Percentiles rank a stretch among this genome's conserved stretches.
phyloP scores from a whole-genome alignment of 1,140 invertebrate species.

The Trichonephila clavata region DNA sequence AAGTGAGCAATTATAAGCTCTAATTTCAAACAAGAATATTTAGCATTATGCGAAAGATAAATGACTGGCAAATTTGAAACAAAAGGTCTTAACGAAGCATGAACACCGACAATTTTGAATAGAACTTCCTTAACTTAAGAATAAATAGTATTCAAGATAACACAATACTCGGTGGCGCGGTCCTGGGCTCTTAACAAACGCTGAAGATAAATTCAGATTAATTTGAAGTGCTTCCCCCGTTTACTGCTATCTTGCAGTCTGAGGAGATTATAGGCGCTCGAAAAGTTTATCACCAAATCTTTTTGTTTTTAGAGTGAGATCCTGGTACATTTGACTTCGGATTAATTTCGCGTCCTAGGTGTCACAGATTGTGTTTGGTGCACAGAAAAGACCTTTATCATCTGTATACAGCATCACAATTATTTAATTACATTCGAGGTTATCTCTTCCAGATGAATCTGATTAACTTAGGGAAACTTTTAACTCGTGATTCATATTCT shows the following conservation, averaged over 20 bases:
- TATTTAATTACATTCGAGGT: constrained; percentile 69
- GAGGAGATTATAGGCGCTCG: neutral
- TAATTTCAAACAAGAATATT: no score
- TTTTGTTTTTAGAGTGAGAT: constrained; percentile 32
- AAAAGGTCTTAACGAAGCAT: neutral
- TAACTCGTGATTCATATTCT: constrained; percentile 58
- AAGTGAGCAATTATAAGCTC: no score
- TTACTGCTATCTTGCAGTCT: neutral
- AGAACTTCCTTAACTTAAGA: neutral
- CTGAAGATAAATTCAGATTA: constrained; percentile 27
- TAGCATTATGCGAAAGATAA: no score
- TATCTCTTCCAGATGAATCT: constrained; percentile 64
- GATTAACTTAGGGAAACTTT: constrained; percentile 59
- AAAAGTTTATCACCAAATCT: constrained; percentile 39
- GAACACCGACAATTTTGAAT: neutral
- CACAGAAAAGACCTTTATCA: constrained; percentile 43
- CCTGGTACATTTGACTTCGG: neutral
- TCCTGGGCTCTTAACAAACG: neutral
- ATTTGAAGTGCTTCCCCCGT: constrained; percentile 13
- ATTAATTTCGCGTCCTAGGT: neutral
- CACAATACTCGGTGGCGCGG: neutral
- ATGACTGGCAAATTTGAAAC: no score
- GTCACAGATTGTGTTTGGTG: constrained; percentile 18
- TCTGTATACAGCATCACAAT: constrained; percentile 49
- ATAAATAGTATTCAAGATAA: constrained; percentile 1